Evolutionary conservation across 2,797 vertebrate species (phyloP).

Genomic region (Cynodonichthys magdalenae): DNA sequence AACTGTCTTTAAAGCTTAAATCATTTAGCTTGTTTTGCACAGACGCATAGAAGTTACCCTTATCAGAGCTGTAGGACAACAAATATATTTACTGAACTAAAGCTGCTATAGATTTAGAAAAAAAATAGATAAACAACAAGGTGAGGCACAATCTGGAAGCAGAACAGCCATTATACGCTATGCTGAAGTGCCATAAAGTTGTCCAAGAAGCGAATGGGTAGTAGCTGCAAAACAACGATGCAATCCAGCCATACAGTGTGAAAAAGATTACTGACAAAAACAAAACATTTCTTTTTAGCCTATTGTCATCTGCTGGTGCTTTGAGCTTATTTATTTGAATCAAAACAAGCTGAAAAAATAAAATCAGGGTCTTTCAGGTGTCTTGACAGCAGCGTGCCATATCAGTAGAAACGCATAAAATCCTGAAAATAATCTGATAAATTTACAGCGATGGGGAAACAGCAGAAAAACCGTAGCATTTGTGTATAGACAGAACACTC

Average conservation of each 20-base stretch:
- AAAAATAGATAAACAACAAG: slow-evolving; percentile 16
- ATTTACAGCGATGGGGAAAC: slow-evolving; percentile 26
- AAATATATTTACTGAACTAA: slow-evolving; percentile 21
- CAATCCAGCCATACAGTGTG: slow-evolving; percentile 7
- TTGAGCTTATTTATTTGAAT: slow-evolving; percentile 6
- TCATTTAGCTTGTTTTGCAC: slow-evolving; percentile 62
- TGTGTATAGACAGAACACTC: slow-evolving; percentile 23
- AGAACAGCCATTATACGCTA: slow-evolving; percentile 28
- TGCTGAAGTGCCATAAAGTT: slow-evolving; percentile 44
- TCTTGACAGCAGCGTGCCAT: slow-evolving; percentile 54
- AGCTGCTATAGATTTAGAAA: slow-evolving; percentile 41
- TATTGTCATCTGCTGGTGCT: slow-evolving; percentile 12
- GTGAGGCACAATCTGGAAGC: slow-evolving; percentile 31
- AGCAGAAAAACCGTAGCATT: slow-evolving; percentile 38
- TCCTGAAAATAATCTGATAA: slow-evolving; percentile 39
- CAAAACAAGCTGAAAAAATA: slow-evolving; percentile 21
- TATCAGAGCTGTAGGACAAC: slow-evolving; percentile 22
- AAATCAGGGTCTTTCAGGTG: slow-evolving; percentile 23
- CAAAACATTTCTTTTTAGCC: slow-evolving; percentile 1
- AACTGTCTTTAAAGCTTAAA: slow-evolving; percentile 24
- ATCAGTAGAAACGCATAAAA: slow-evolving; percentile 54
- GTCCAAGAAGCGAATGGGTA: slow-evolving; percentile 11
- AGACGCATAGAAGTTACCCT: slow-evolving; percentile 48
- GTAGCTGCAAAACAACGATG: slow-evolving; percentile 13
- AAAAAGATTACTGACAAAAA: background rate